phyloP scores from a whole-genome alignment of 2,113 vertebrate genomes.

The Tragelaphus strepsiceros region DNA sequence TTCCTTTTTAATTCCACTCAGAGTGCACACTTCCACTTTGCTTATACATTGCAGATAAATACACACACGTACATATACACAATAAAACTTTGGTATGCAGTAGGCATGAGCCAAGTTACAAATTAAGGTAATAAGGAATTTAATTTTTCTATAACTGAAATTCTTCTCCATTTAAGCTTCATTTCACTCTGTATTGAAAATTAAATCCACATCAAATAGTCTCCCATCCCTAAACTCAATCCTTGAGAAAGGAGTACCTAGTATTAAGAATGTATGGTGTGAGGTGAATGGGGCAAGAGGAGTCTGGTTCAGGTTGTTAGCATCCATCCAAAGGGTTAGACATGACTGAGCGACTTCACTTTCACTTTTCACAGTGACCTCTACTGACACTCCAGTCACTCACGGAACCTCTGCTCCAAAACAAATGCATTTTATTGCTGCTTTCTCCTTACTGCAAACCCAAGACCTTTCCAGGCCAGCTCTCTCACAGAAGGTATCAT shows the following conservation, averaged over 20 bases:
- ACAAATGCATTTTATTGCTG: background rate
- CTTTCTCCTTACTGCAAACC: background rate
- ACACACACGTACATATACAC: background rate
- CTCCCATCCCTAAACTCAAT: background rate
- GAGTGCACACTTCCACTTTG: background rate
- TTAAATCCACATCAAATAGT: background rate
- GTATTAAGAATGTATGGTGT: background rate
- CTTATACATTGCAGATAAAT: background rate
- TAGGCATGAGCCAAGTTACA: background rate
- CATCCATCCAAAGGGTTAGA: background rate
- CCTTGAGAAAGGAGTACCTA: background rate
- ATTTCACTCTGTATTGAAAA: background rate
- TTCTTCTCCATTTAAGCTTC: background rate
- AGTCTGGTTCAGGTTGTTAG: background rate
- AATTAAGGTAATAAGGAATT: background rate
- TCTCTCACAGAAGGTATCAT: rapidly evolving
- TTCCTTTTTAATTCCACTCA: background rate
- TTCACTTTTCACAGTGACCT: background rate
- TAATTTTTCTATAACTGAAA: background rate
- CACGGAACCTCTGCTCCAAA: background rate
- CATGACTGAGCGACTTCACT: background rate
- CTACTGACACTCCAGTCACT: background rate
- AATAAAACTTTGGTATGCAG: background rate
- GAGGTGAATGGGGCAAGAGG: background rate
- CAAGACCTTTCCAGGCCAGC: background rate